phyloP scores from a whole-genome alignment of 2,113 vertebrate species.

The Hiodon alosoides region DNA sequence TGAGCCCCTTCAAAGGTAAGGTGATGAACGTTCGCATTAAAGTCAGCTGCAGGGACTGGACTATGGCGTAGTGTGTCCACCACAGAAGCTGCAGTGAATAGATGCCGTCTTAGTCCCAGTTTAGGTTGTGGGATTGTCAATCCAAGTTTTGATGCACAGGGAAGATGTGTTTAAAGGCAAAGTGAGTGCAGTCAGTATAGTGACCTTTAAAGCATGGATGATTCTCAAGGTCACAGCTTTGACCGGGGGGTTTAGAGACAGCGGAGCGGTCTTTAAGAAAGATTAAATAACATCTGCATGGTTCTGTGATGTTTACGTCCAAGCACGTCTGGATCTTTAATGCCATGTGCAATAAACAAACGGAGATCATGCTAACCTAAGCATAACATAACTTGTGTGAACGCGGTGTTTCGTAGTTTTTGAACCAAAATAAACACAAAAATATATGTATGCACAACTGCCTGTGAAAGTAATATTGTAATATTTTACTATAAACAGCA shows the following conservation, averaged over 20 bases:
- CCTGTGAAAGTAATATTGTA: too few relatives aligned
- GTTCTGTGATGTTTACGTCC: background rate
- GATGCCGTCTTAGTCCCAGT: background rate
- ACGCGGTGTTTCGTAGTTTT: too few relatives aligned
- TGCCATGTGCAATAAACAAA: background rate
- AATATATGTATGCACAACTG: too few relatives aligned
- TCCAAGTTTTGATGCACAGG: background rate
- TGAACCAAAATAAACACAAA: too few relatives aligned
- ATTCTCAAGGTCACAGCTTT: background rate
- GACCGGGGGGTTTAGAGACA: background rate
- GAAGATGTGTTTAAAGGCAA: background rate
- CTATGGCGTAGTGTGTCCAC: background rate
- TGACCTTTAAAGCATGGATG: background rate
- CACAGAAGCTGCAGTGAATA: background rate
- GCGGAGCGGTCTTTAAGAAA: background rate
- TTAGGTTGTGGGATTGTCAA: background rate
- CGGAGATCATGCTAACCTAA: background rate
- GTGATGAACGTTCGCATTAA: slow-evolving; percentile 8
- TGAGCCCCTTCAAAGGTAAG: background rate
- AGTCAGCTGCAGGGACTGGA: background rate
- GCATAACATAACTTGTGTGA: too few relatives aligned
- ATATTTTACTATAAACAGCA: too few relatives aligned
- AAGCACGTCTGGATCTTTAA: background rate
- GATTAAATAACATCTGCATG: background rate
- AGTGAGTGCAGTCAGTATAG: too few relatives aligned